Conservation (phyloP, 2,888 invertebrate species). For the Eristalis tenax region DNA sequence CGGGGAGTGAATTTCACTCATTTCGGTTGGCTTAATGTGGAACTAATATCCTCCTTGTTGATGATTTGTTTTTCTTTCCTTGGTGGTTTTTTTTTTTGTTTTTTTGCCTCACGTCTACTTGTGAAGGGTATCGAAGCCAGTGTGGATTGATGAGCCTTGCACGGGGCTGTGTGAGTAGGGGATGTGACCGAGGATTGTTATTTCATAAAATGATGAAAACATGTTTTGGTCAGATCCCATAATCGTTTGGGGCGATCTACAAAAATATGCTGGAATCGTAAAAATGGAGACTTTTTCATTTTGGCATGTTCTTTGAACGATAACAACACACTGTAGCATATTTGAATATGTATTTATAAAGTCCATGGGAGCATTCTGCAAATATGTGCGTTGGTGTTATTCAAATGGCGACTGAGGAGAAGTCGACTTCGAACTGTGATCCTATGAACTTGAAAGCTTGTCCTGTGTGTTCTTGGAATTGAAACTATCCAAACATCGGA, state of each 20-base stretch:
- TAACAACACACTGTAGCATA: not conserved
- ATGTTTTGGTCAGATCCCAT: not conserved
- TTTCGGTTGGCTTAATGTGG: constrained; percentile 31
- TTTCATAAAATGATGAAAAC: not conserved
- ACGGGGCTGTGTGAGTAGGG: not conserved
- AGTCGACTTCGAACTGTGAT: not conserved
- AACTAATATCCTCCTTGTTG: constrained; percentile 41
- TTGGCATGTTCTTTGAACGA: not conserved
- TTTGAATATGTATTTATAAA: constrained; percentile 1
- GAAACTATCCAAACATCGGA: not conserved
- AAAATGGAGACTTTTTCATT: not conserved
- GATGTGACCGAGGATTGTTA: too few relatives aligned
- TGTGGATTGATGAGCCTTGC: not conserved
- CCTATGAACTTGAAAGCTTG: not conserved
- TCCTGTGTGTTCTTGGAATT: not conserved
- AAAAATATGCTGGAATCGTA: not conserved
- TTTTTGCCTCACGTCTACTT: not conserved
- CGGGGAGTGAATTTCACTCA: constrained; percentile 17
- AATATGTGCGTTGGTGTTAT: not conserved
- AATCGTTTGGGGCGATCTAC: not conserved
- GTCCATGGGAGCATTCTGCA: not conserved
- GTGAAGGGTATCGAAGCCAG: not conserved
- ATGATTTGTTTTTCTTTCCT: constrained; percentile 25
- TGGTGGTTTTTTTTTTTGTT: not conserved
- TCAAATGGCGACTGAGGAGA: not conserved